These are phyloP conservation scores for Semotilus atromaculatus DNA, from an alignment of 2,797 vertebrate genomes.

Conservation along the genomic window DNA sequence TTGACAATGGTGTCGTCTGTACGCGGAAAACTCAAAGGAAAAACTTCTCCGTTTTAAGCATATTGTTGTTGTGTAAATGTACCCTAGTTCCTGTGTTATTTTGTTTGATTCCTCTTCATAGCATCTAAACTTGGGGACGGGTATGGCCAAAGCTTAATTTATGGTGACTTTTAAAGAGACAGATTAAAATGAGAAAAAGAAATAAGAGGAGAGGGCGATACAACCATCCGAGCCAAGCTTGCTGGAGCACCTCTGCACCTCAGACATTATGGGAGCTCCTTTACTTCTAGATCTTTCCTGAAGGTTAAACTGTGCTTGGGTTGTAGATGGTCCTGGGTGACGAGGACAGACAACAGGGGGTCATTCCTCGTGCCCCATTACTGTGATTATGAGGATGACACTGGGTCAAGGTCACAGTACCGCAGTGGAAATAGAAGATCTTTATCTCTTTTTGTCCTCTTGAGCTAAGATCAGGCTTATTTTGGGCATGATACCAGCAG, in stretches of 20 bases:
- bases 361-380: constrained; percentile 55
- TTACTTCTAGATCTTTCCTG: constrained; percentile 22
- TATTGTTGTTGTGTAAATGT: no score
- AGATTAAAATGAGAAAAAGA: not conserved
- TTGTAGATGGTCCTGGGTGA: constrained; percentile 50
- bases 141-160: not conserved
- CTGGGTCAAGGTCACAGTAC: constrained; percentile 59
- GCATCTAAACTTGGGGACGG: not conserved
- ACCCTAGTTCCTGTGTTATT: no score
- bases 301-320: constrained; percentile 37
- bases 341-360: constrained; percentile 68
- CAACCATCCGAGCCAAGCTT: constrained; percentile 10
- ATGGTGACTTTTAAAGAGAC: not conserved
- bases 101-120: not conserved
- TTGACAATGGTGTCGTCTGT: no score
- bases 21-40: no score
- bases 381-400: constrained; percentile 71
- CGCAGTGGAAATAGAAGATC: constrained; percentile 11
- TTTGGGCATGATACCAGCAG: not conserved
- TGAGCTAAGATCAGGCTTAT: constrained; percentile 8
- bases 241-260: not conserved
- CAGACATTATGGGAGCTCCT: not conserved
- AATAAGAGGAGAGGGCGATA: not conserved
- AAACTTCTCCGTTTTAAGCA: no score
- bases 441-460: constrained; percentile 26